These are phyloP conservation scores for Scaptodrosophila lebanonensis DNA, from an alignment of 1,140 invertebrate species.

Conservation along the genomic window DNA sequence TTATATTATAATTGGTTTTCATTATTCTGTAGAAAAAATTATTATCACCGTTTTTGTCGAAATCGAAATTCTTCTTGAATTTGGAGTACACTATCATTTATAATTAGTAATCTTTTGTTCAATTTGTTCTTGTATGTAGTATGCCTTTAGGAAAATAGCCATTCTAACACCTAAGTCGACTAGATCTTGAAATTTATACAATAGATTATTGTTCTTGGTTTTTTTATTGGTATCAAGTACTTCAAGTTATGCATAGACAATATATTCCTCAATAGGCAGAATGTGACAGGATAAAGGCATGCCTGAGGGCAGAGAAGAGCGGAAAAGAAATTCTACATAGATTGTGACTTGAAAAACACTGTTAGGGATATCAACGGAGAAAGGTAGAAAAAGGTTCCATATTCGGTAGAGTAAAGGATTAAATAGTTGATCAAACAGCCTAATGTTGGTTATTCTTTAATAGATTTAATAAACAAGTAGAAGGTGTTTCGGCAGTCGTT, in stretches of 20 bases:
- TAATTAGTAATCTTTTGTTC: background rate
- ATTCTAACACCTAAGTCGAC: conserved; percentile 68
- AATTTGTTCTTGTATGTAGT: conserved; percentile 35
- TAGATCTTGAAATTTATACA: conserved; percentile 66
- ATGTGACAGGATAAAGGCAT: conserved; percentile 47
- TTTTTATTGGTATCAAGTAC: conserved; percentile 50
- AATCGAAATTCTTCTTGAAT: conserved; percentile 18
- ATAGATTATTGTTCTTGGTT: conserved; percentile 74
- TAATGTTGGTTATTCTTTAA: background rate
- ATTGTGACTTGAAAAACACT: too few relatives aligned
- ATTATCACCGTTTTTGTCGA: conserved; percentile 45
- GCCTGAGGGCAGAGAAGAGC: too few relatives aligned
- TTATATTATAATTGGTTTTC: too few relatives aligned
- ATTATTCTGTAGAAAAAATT: conserved; percentile 40
- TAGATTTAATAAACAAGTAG: conserved; percentile 37
- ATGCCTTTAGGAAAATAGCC: conserved; percentile 69
- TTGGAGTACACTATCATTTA: too few relatives aligned
- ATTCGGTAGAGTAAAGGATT: background rate
- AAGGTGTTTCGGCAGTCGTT: conserved; percentile 65
- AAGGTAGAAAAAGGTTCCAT: too few relatives aligned
- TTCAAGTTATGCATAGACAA: too few relatives aligned
- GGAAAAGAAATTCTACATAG: too few relatives aligned
- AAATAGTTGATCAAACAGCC: conserved; percentile 37
- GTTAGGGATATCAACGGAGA: too few relatives aligned
- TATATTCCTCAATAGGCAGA: conserved; percentile 29